Evolutionary conservation across 2,113 vertebrate genomes (phyloP), one percentile per base, ranked within the genome.

Genomic region (Amblyornis subalaris): DNA sequence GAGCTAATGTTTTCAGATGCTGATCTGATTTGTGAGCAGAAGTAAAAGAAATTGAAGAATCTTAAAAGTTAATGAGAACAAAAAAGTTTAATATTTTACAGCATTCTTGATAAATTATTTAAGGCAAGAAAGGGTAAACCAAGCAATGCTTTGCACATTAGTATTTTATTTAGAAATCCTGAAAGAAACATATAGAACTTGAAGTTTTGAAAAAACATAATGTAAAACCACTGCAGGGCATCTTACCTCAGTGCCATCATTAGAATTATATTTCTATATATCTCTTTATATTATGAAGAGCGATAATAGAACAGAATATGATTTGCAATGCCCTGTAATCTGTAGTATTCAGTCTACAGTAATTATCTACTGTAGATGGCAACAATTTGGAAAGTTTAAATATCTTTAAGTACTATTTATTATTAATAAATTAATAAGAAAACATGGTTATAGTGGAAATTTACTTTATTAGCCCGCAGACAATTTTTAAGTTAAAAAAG

Each of bases 1-100:
- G 25, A 88, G 20, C 3, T 58, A 85, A 26, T 0, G 2, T 55
- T 90, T 94, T 89, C 50, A 76, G n/a, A 65, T 51, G 20, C 24
- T 70, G 12, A 53, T 83, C 14, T 86, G 24, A 61, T 86, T 60
- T 75, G 14, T 65, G 40, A 90, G 14, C 14, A 67, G 24, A 40
- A 42, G 2, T 25, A 61, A 83, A 91, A 81, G 36, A 36, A 72
- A 19, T 0, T 26, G 20, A 86, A 72, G 15, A 55, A 19, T 64
- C n/a, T 88, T 71, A 54, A 67, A 75, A 60, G 38, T 83, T 87
- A 76, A 76, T 57, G 50, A 65, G 84, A 89, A 77, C 33, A 58
- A 83, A 88, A 81, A 86, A 89, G 7, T 26, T 89, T 74, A 93
- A 57, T 91, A 87, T 87, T 91, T 95, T 66, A 81, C 38, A 91